A percentile compares a stretch with the other conserved stretches of the same genome.
phyloP scores from a whole-genome alignment of 2,797 vertebrate species.

The Dermochelys coriacea region DNA sequence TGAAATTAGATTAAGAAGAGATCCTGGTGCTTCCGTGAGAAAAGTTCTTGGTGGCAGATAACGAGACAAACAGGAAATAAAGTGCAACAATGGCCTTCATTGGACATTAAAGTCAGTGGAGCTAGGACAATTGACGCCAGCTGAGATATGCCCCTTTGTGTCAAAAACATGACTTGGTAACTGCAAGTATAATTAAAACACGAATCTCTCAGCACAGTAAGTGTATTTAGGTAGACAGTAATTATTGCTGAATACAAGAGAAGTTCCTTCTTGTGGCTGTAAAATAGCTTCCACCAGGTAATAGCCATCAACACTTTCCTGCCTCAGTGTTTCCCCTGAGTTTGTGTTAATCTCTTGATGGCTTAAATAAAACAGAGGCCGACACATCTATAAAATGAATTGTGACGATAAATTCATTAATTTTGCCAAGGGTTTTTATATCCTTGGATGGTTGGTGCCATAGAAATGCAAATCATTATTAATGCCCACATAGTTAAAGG shows the following conservation, averaged over 20 bases:
- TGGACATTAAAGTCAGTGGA: neutral
- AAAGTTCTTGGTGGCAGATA: neutral
- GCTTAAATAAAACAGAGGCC: constrained; percentile 19
- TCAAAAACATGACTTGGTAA: neutral
- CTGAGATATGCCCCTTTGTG: neutral
- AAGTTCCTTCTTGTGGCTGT: neutral
- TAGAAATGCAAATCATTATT: neutral
- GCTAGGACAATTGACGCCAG: neutral
- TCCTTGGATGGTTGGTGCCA: neutral
- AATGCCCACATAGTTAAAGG: neutral
- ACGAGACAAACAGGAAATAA: neutral
- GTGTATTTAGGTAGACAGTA: neutral
- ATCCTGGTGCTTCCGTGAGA: neutral
- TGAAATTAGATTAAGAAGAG: neutral
- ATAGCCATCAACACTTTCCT: neutral
- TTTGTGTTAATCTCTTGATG: neutral
- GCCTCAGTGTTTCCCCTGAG: neutral
- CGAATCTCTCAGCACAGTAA: neutral
- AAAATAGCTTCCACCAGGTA: neutral
- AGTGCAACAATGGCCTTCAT: neutral
- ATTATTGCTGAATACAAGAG: neutral
- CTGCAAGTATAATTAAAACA: neutral
- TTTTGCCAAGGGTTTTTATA: neutral
- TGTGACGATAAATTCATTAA: neutral
- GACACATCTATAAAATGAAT: neutral